These are phyloP conservation scores for Progne subis DNA, from an alignment of 2,113 vertebrate genomes.

Conservation along the genomic window DNA sequence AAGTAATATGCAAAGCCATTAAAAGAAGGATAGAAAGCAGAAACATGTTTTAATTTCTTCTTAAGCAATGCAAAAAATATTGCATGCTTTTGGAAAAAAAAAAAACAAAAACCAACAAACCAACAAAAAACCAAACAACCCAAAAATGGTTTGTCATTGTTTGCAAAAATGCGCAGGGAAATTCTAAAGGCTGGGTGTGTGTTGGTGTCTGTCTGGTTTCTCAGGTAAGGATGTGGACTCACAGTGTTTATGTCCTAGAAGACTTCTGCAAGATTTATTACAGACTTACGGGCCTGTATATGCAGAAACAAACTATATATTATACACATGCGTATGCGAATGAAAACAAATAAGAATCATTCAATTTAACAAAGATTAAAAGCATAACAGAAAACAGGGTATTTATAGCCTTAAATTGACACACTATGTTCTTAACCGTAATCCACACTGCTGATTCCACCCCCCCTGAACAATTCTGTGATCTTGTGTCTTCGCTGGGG, in stretches of 20 bases:
- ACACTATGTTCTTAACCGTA: not conserved
- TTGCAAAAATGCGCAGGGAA: not conserved
- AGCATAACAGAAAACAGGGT: not conserved
- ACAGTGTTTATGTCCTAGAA: not conserved
- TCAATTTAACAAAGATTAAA: conserved; percentile 28
- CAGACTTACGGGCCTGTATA: not conserved
- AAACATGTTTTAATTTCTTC: conserved; percentile 4
- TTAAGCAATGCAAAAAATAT: not conserved
- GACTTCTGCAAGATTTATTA: not conserved
- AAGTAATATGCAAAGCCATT: conserved; percentile 8
- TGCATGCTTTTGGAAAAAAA: not conserved
- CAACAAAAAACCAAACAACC: not conserved
- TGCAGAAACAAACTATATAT: not conserved
- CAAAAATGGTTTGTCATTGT: not conserved
- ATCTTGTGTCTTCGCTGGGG: not conserved
- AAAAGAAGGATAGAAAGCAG: not conserved
- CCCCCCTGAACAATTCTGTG: not conserved
- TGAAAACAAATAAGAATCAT: not conserved
- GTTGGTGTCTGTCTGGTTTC: not conserved
- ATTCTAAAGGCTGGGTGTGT: not conserved
- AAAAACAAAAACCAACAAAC: not conserved
- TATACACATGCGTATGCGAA: not conserved
- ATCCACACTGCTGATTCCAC: not conserved
- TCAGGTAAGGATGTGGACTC: not conserved
- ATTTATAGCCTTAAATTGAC: conserved; percentile 41